Conservation (phyloP, 1,140 invertebrate genomes). For the Eupristina koningsbergeri region DNA sequence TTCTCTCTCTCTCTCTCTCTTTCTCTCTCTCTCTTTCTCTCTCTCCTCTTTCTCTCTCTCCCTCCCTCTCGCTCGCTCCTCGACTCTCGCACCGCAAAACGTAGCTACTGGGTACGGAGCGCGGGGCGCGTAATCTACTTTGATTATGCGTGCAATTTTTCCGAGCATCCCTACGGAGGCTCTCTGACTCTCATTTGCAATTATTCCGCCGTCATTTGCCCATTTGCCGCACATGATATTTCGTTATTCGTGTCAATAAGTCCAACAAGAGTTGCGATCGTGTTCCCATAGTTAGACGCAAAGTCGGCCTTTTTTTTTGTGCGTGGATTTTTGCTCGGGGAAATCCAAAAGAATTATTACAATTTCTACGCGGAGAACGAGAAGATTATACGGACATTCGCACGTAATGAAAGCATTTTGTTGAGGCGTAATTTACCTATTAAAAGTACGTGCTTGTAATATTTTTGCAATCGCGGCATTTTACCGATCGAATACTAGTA, state of each 20-base stretch:
- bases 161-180: background rate
- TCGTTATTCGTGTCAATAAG: constrained; percentile 30
- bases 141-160: constrained; percentile 45
- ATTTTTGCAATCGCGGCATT: background rate
- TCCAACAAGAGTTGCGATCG: background rate
- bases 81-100: background rate
- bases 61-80: background rate
- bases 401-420: background rate
- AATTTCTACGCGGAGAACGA: background rate
- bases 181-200: constrained; percentile 49
- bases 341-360: constrained; percentile 3
- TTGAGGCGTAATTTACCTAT: background rate
- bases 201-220: constrained; percentile 39
- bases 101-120: constrained; percentile 3
- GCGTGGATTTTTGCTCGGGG: background rate
- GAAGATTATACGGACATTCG: background rate
- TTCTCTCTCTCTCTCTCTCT: background rate
- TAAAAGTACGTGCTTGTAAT: background rate
- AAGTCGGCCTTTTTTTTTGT: background rate
- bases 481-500: background rate
- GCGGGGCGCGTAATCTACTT: constrained; percentile 25
- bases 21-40: constrained; percentile 20
- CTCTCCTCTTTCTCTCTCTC: constrained; percentile 18
- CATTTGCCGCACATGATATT: constrained; percentile 20
- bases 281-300: background rate